Evolutionary conservation across 2,113 vertebrate genomes (phyloP).

Genomic region (Desmodus rotundus): DNA sequence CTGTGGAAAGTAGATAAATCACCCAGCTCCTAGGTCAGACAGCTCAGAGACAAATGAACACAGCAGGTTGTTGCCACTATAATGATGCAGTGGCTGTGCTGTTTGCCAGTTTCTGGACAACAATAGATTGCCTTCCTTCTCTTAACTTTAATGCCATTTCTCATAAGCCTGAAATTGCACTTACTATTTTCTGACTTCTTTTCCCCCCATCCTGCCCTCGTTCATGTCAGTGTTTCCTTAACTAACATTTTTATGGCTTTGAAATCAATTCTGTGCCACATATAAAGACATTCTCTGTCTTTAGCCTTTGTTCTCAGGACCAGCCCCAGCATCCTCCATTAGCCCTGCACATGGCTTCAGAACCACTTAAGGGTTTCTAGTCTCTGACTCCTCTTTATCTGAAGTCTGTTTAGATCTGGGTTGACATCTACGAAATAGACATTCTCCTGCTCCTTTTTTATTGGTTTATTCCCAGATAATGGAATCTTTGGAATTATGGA

Average conservation of each 20-base stretch:
- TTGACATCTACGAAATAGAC: not conserved
- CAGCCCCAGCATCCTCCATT: not conserved
- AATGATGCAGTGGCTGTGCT: slow-evolving; percentile 75
- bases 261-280: slow-evolving; percentile 67
- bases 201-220: not conserved
- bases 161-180: slow-evolving; percentile 67
- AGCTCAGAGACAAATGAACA: slow-evolving; percentile 76
- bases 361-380: not conserved
- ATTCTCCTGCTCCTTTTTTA: not conserved
- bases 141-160: slow-evolving; percentile 71
- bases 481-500: not conserved
- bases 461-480: not conserved
- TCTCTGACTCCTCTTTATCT: slow-evolving; percentile 32
- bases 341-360: not conserved
- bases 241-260: slow-evolving; percentile 74
- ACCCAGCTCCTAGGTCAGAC: slow-evolving; percentile 71
- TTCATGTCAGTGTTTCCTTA: slow-evolving; percentile 69
- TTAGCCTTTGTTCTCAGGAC: slow-evolving; percentile 50
- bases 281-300: slow-evolving; percentile 70
- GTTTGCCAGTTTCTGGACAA: slow-evolving; percentile 74
- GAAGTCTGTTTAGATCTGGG: not conserved
- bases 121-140: slow-evolving; percentile 57
- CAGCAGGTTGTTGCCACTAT: slow-evolving; percentile 63
- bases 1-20: slow-evolving; percentile 73
- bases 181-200: slow-evolving; percentile 50